Evolutionary conservation across 2,113 vertebrate genomes (phyloP).

Genomic region (Tinamus guttatus): DNA sequence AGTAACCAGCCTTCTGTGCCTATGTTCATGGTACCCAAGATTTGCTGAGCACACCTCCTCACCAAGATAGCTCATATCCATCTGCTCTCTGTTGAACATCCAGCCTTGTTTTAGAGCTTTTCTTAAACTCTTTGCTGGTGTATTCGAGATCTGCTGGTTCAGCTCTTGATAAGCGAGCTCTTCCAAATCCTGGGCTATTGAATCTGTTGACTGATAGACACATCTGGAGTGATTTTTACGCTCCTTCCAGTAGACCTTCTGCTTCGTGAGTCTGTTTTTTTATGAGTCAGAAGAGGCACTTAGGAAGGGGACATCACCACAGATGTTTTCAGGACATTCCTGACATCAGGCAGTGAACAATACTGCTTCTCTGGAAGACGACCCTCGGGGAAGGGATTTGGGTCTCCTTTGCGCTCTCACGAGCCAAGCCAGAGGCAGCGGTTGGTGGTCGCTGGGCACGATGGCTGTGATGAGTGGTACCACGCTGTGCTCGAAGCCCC

Average conservation of each 20-base stretch:
- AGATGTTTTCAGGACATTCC: not conserved
- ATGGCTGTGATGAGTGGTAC: not conserved
- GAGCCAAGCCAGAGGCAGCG: not conserved
- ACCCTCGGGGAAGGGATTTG: not conserved
- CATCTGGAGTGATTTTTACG: not conserved
- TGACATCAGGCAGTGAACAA: not conserved
- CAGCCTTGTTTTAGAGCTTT: not conserved
- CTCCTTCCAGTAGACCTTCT: not conserved
- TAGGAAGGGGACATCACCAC: not conserved
- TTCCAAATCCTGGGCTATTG: not conserved
- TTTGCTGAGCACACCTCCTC: not conserved
- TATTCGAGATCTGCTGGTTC: not conserved
- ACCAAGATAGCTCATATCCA: not conserved
- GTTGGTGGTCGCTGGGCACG: not conserved
- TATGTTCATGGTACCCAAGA: not conserved
- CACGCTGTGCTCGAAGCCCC: not conserved
- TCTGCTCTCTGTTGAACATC: not conserved
- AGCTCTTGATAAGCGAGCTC: not conserved
- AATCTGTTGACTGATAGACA: not conserved
- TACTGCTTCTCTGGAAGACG: not conserved
- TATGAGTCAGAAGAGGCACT: not conserved
- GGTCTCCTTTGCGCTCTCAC: not conserved
- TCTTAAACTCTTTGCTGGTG: not conserved
- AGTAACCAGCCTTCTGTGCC: not conserved
- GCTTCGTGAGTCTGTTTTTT: not conserved